Percentiles rank a stretch among this genome's conserved stretches.
phyloP scores from a whole-genome alignment of 2,113 vertebrate species.

The Oenanthe oenanthe region DNA sequence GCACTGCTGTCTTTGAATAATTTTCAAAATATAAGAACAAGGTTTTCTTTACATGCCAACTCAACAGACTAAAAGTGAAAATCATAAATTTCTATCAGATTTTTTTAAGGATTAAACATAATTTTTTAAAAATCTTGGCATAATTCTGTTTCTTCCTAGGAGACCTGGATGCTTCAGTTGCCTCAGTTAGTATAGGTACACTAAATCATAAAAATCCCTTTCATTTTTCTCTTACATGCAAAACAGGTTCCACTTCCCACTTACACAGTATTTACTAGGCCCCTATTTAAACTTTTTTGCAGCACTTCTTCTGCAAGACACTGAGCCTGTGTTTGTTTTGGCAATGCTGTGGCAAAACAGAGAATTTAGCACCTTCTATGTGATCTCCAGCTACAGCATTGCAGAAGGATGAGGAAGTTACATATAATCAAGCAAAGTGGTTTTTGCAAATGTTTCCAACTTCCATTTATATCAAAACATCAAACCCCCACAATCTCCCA shows the following conservation, averaged over 20 bases:
- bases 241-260: background rate
- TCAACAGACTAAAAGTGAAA: background rate
- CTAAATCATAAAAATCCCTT: background rate
- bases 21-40: background rate
- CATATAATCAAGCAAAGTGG: background rate
- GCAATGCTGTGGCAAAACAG: background rate
- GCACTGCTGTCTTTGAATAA: background rate
- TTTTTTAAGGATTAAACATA: background rate
- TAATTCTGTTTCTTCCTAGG: background rate
- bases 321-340: background rate
- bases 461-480: background rate
- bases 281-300: background rate
- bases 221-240: background rate
- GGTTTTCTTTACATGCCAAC: background rate
- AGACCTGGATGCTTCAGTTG: background rate
- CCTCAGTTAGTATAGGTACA: background rate
- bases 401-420: background rate
- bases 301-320: background rate
- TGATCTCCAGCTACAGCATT: background rate
- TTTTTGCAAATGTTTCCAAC: background rate
- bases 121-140: background rate
- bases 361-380: background rate
- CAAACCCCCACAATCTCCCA: background rate
- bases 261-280: background rate
- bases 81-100: background rate